These are phyloP conservation scores for Pangasianodon hypophthalmus DNA, from an alignment of 2,113 vertebrate genomes.

Conservation along the genomic window DNA sequence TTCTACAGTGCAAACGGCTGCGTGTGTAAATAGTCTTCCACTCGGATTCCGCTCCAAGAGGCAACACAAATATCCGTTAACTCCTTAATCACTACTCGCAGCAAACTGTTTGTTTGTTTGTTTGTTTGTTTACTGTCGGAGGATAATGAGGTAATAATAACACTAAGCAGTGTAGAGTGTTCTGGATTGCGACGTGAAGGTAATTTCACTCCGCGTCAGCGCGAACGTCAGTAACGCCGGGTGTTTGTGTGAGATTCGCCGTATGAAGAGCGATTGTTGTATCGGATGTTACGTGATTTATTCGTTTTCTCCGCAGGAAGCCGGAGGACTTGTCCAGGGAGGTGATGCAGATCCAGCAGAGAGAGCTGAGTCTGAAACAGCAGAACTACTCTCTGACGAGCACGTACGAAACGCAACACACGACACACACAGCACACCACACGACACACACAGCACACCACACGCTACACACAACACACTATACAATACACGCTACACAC, in stretches of 20 bases:
- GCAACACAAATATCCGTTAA: no score
- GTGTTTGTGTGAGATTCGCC: background rate
- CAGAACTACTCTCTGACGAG: slow-evolving; percentile 83
- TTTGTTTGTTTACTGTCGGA: no score
- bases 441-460: background rate
- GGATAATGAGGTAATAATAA: no score
- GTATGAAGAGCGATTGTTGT: background rate
- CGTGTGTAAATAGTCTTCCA: no score
- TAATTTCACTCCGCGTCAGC: no score
- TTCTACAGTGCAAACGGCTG: no score
- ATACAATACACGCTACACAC: background rate
- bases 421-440: background rate
- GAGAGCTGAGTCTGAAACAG: slow-evolving; percentile 86
- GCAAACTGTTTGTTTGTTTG: no score
- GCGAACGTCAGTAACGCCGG: background rate
- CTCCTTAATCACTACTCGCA: no score
- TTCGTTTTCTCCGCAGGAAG: slow-evolving; percentile 74
- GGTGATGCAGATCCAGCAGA: slow-evolving; percentile 89
- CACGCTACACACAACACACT: background rate
- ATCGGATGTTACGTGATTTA: slow-evolving; percentile 6
- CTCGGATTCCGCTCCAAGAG: no score
- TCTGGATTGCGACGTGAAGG: no score
- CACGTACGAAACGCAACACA: slow-evolving; percentile 75
- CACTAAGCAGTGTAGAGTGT: no score
- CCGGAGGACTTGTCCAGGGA: slow-evolving; percentile 93